Evolutionary conservation across 2,113 vertebrate genomes (phyloP).

Genomic region (Terrapene triunguis): DNA sequence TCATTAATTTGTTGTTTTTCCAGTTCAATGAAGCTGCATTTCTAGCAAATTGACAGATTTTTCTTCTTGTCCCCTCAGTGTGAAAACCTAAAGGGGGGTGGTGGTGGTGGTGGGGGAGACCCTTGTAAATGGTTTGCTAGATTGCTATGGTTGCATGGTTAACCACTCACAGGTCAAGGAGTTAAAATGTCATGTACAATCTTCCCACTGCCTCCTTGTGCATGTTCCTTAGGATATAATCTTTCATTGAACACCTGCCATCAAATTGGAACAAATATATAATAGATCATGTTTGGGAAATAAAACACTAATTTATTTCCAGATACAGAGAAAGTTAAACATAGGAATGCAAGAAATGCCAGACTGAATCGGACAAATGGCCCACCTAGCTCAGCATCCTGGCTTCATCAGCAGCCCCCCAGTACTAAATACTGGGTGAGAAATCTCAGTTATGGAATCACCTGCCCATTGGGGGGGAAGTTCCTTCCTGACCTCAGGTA

Average conservation of each 20-base stretch:
- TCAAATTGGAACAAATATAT: background rate
- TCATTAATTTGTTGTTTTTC: background rate
- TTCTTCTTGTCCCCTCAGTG: background rate
- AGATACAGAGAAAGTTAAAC: background rate
- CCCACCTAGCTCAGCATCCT: too few relatives aligned
- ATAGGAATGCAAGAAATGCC: background rate
- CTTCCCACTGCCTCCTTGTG: background rate
- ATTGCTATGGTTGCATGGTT: fast-evolving
- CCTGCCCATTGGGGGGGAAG: too few relatives aligned
- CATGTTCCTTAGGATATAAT: background rate
- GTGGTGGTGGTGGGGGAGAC: background rate
- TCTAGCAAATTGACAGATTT: background rate
- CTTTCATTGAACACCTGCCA: background rate
- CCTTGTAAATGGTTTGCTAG: background rate
- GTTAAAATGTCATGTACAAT: background rate
- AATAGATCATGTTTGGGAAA: background rate
- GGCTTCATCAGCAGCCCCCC: too few relatives aligned
- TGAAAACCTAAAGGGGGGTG: background rate
- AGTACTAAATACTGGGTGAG: too few relatives aligned
- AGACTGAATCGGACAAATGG: too few relatives aligned
- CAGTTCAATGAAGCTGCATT: background rate
- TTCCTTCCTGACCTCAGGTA: too few relatives aligned
- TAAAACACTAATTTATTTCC: background rate
- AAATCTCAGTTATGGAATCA: too few relatives aligned
- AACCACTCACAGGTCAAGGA: background rate